phyloP scores from a whole-genome alignment of 1,140 invertebrate species.

The Drosophila aff. region DNA sequence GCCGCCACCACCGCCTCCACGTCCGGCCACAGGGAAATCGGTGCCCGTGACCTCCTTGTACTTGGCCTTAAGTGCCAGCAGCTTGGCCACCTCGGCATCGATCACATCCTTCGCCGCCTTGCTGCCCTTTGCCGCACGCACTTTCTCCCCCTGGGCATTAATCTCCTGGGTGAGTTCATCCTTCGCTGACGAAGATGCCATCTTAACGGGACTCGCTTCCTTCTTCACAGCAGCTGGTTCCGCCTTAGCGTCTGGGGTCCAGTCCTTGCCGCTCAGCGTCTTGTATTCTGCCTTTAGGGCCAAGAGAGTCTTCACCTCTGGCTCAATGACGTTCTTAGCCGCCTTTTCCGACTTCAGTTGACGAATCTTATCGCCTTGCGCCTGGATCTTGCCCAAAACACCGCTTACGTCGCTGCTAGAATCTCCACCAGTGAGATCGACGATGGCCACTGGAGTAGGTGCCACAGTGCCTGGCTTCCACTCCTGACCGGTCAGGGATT shows the following conservation, averaged over 20 bases:
- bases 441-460: conserved; percentile 44
- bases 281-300: conserved; percentile 89
- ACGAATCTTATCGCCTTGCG: conserved; percentile 90
- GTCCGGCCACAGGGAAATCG: conserved; percentile 87
- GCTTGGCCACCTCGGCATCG: conserved; percentile 90
- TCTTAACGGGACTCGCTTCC: conserved; percentile 33
- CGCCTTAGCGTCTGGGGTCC: conserved; percentile 85
- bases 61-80: conserved; percentile 91
- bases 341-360: conserved; percentile 89
- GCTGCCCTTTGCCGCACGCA: conserved; percentile 87
- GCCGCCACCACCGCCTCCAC: conserved; percentile 76
- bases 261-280: conserved; percentile 87
- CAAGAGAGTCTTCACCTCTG: conserved; percentile 88
- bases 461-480: conserved; percentile 87
- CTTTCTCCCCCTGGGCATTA: conserved; percentile 87
- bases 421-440: conserved; percentile 63
- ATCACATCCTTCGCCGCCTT: conserved; percentile 87
- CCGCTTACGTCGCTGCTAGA: conserved; percentile 40
- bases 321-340: conserved; percentile 86
- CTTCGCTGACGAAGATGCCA: conserved; percentile 51
- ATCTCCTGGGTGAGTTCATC: conserved; percentile 83
- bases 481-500: conserved; percentile 87
- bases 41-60: conserved; percentile 91
- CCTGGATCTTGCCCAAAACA: conserved; percentile 84
- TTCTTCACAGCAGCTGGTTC: conserved; percentile 48